Percentiles rank a stretch among this genome's conserved stretches.
These are phyloP conservation scores for Pseudochirops cupreus DNA, from an alignment of 2,797 vertebrate species.

Conservation along the genomic window DNA sequence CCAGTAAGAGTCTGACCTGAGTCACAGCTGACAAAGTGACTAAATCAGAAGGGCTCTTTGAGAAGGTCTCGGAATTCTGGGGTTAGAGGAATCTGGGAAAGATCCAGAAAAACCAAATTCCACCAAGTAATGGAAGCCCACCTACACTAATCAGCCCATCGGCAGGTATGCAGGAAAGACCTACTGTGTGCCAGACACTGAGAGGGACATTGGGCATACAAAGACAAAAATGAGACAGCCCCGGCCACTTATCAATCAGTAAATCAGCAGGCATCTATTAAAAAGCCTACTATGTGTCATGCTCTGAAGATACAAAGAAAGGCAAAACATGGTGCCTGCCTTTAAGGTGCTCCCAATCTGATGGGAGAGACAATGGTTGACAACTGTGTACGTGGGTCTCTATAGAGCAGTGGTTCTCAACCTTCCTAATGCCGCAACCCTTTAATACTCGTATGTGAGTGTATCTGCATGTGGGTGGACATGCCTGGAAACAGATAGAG, in stretches of 20 bases:
- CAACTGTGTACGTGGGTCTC: not conserved
- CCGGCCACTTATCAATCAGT: not conserved
- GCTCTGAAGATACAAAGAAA: not conserved
- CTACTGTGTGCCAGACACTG: not conserved
- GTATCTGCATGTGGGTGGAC: too few relatives aligned
- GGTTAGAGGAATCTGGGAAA: not conserved
- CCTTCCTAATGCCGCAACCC: too few relatives aligned
- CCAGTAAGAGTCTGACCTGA: not conserved
- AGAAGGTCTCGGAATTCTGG: not conserved
- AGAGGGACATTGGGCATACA: too few relatives aligned
- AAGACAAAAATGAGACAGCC: too few relatives aligned
- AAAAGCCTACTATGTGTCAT: not conserved
- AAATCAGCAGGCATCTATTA: not conserved
- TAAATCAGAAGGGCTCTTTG: not conserved
- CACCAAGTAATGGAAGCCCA: not conserved
- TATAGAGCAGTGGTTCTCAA: too few relatives aligned
- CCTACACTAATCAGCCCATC: not conserved
- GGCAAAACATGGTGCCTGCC: not conserved
- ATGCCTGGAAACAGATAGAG: too few relatives aligned
- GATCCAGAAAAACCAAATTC: not conserved
- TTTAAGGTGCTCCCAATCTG: not conserved
- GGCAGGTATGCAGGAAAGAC: not conserved
- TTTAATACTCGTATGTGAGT: too few relatives aligned
- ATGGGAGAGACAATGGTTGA: not conserved
- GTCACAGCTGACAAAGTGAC: not conserved